Percentiles rank a stretch among this genome's conserved stretches.
phyloP scores from a whole-genome alignment of 2,888 invertebrate species.

The Panzeria rudis region DNA sequence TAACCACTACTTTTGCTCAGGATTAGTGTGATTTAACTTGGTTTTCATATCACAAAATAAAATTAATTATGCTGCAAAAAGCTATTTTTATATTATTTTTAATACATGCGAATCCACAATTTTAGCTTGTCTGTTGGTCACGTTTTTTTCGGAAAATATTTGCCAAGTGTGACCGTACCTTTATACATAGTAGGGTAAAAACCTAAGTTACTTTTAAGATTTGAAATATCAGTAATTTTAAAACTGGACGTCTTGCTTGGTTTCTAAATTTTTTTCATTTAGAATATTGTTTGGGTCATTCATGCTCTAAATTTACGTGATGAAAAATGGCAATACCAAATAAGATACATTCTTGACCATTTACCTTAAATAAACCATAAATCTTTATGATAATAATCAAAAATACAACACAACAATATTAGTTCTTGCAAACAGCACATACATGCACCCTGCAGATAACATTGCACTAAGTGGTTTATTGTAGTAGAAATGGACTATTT shows the following conservation, averaged over 20 bases:
- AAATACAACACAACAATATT: constrained; percentile 31
- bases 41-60: too few species aligned
- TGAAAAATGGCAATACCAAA: constrained; percentile 4
- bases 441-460: too few species aligned
- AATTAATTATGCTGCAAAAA: too few species aligned
- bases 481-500: too few species aligned
- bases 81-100: too few species aligned
- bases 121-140: too few species aligned
- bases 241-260: background rate
- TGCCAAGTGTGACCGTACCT: too few species aligned
- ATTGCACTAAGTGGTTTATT: too few species aligned
- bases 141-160: too few species aligned
- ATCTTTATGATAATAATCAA: constrained; percentile 69
- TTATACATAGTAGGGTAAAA: background rate
- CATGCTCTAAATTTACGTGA: background rate
- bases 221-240: background rate
- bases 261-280: background rate
- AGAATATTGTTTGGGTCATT: background rate
- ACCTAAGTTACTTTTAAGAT: background rate
- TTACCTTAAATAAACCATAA: constrained; percentile 63
- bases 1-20: too few species aligned
- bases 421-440: constrained; percentile 38
- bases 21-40: too few species aligned
- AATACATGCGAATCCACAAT: too few species aligned
- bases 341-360: constrained; percentile 21